Evolutionary conservation across 2,797 vertebrate genomes (phyloP).

Genomic region (Falco concolor): DNA sequence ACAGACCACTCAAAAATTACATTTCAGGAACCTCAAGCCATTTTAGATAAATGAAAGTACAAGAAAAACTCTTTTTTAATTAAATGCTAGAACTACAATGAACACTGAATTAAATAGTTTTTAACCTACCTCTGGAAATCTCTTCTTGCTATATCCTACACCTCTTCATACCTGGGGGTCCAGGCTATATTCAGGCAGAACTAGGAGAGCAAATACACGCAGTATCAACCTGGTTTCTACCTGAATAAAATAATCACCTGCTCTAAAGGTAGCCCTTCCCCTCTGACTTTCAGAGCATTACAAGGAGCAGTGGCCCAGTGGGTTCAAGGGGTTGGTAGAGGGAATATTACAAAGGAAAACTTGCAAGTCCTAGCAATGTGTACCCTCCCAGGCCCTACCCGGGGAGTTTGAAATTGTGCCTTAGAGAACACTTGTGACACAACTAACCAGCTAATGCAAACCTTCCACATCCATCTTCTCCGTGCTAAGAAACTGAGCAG

Average conservation of each 20-base stretch:
- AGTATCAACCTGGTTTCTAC: neutral
- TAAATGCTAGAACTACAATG: neutral
- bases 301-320: neutral
- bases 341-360: neutral
- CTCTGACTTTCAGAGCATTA: neutral
- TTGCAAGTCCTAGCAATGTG: neutral
- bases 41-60: neutral
- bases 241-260: neutral
- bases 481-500: neutral
- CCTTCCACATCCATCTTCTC: neutral
- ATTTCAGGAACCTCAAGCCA: neutral
- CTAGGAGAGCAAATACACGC: neutral
- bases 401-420: neutral
- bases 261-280: neutral
- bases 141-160: neutral
- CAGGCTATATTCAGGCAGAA: neutral
- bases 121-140: neutral
- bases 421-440: neutral
- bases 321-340: neutral
- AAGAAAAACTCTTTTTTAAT: neutral
- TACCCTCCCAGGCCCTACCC: neutral
- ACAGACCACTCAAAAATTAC: neutral
- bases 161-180: neutral
- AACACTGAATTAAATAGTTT: neutral
- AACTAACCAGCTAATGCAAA: neutral